Evolutionary conservation across 1,140 invertebrate genomes (phyloP), one percentile per base, ranked within the genome.

Genomic region (Diorhabda elongata): DNA sequence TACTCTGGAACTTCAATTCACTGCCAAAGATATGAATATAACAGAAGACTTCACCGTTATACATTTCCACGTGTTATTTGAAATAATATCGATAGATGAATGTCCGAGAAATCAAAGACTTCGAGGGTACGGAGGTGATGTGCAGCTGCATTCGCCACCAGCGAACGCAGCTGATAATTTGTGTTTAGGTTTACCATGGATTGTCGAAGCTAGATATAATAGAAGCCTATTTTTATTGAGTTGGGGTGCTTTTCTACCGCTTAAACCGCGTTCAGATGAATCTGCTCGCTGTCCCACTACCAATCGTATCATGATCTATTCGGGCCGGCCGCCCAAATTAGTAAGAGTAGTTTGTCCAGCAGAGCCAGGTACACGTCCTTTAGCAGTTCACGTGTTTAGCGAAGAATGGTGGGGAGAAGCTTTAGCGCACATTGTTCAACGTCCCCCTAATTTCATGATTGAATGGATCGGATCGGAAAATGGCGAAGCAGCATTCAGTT

Each of bases 301-400:
- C 71, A 91, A 88, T 74, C 83, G 87, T 45, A 78, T 87, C 70
- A 85, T 87, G 71, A 84, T 88, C 43, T 90, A 90, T 79, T 86
- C 86, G 73, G 91, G 86, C 42, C 80, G 85, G 52, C 85, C 87
- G 2, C 78, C 86, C 9, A 83, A 89, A 74, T 79, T 92, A n/a
- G 80, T 91, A 64, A 87, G 88, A 64, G 89, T 90, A 3, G 84
- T 94, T 3, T 94, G 92, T 77, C 91, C 91, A 0, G 85, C 88
- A 0, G 87, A 87, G 69, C 87, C 87, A 3, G 88, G 88, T 8
- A 85, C 88, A 0, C 78, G 85, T 42, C 87, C 88, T 4, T 87
- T 85, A 60, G 87, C 89, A 2, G 85, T 94, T 57, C 89, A 91
- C 65, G 87, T 91, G 5, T 91, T 91, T 79, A 90, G 89, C 2